phyloP scores from a whole-genome alignment of 2,888 invertebrate species.

The Xylota sylvarum region DNA sequence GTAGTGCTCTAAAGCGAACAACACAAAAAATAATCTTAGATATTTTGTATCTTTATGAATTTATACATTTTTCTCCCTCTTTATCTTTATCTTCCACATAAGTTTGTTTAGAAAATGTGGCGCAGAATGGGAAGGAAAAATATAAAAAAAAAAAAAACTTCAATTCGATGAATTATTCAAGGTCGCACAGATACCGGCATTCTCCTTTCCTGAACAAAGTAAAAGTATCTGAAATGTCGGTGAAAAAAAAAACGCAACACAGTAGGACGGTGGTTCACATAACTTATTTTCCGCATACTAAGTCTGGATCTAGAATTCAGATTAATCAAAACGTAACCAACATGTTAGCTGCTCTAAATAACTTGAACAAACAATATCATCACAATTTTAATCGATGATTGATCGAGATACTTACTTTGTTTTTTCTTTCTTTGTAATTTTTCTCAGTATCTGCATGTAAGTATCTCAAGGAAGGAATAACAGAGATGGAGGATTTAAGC shows the following conservation, averaged over 20 bases:
- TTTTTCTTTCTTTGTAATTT: background rate
- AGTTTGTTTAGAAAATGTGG: constrained; percentile 7
- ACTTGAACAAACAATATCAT: constrained; percentile 69
- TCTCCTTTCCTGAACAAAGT: constrained; percentile 29
- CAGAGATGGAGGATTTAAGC: constrained; percentile 41
- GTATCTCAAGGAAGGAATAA: constrained; percentile 33
- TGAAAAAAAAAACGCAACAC: background rate
- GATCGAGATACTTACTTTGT: constrained; percentile 42
- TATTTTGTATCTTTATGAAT: constrained; percentile 54
- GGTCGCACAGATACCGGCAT: constrained; percentile 47
- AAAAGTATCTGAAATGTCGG: constrained; percentile 6
- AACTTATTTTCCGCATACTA: constrained; percentile 55
- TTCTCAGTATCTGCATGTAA: constrained; percentile 42
- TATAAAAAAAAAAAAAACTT: constrained; percentile 16
- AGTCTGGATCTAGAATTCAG: constrained; percentile 52
- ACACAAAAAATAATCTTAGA: constrained; percentile 8
- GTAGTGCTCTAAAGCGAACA: constrained; percentile 30
- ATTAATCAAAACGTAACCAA: constrained; percentile 56
- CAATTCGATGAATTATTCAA: constrained; percentile 59
- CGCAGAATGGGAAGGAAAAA: constrained; percentile 11
- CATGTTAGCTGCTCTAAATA: constrained; percentile 58
- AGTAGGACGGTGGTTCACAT: constrained; percentile 15
- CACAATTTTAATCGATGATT: constrained; percentile 73
- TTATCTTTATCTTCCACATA: background rate
- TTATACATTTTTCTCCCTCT: background rate